Base-by-base conservation (phyloP, 1,140 invertebrate species). In the Aphidius gifuensis region DNA sequence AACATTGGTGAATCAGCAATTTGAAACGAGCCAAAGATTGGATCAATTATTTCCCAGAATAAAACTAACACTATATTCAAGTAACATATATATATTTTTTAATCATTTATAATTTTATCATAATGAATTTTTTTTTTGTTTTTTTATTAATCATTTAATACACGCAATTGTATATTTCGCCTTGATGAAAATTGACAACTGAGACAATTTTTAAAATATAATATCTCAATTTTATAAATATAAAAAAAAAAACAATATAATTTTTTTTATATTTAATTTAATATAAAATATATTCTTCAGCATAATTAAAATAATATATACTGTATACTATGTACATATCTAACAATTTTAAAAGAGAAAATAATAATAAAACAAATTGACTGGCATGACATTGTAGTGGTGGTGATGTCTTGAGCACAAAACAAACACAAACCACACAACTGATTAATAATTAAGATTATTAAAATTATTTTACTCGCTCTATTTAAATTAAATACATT, bases 1-100 rank as follows among this genome's bases (percentile, higher is more conserved):
- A 40, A 56, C 42, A 56, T 57, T 46, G 62, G 50, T 60, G 58
- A 61, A 46, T 46, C 32, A 8, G 46, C 39, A 21, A 46, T 58
- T 45, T 58, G 44, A 16, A 9, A 45, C 43, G 23, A 32, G 23
- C 23, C 2, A 32, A 32, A 32, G 9, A 58, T 46, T 47, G 21
- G 44, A 46, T 23, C 43, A 58, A 56, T 46, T 38, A 44, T 38
- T 6, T 50, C 48, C 23, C 2, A 32, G 23, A 32, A 32, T 32
- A 32, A 32, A 32, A 32, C 4, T 4, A 32, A 32, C 23, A 32
- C 23, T 32, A 32, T 32, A 32, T 32, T 32, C 23, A 32, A 32
- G 23, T 32, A 3, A 32, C 23, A 32, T 32, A 32, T 32, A 32
- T 32, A 3, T 32, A 32, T 32, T 32, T 32, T 32, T 32, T 32